phyloP scores from a whole-genome alignment of 2,113 vertebrate species.

The Heteronetta atricapilla region DNA sequence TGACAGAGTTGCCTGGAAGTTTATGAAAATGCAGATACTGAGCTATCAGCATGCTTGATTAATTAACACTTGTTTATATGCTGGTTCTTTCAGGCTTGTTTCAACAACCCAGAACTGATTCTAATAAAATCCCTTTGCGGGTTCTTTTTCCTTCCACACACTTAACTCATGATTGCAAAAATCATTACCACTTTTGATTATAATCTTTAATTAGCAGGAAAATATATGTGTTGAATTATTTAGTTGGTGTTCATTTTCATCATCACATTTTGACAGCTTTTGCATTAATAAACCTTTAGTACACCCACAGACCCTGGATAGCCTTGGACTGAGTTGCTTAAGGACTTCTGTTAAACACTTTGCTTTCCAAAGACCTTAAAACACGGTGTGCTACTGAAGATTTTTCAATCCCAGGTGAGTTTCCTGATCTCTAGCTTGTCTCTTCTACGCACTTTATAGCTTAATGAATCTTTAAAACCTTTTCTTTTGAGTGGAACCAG shows the following conservation, averaged over 20 bases:
- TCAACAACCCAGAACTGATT: conserved; percentile 18
- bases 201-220: conserved; percentile 63
- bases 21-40: conserved; percentile 24
- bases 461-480: conserved; percentile 46
- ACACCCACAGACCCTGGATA: neutral
- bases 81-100: conserved; percentile 43
- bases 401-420: neutral
- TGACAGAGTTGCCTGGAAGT: neutral
- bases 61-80: conserved; percentile 59
- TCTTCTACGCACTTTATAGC: neutral
- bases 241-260: conserved; percentile 28
- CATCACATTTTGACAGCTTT: conserved; percentile 24
- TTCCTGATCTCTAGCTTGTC: neutral
- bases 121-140: conserved; percentile 34
- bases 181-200: conserved; percentile 63
- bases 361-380: neutral
- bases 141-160: conserved; percentile 23
- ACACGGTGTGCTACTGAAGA: neutral
- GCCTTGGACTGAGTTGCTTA: neutral
- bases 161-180: conserved; percentile 60
- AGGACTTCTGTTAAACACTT: neutral
- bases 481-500: neutral
- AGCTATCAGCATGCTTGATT: conserved; percentile 24
- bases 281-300: conserved; percentile 22
- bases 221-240: conserved; percentile 60